A percentile compares a stretch with the other conserved stretches of the same genome.
phyloP scores from a whole-genome alignment of 2,797 vertebrate species.

The Leuciscus waleckii region DNA sequence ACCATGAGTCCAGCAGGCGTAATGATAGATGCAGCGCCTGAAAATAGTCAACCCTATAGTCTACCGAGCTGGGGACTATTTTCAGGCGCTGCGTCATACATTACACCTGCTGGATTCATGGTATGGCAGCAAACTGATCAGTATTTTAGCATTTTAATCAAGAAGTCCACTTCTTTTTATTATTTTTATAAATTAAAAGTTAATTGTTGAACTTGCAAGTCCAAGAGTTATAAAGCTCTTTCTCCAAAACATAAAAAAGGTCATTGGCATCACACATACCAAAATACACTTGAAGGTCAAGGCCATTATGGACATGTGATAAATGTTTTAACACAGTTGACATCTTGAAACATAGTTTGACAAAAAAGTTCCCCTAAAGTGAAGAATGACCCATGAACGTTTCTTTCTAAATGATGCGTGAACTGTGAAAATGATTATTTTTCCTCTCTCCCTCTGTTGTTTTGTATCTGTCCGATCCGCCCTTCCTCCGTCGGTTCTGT shows the following conservation, averaged over 20 bases:
- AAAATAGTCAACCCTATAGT: too few relatives aligned
- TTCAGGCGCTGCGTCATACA: too few relatives aligned
- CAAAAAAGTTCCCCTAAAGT: not conserved
- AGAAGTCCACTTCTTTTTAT: not conserved
- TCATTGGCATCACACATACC: not conserved
- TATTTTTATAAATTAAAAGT: not conserved
- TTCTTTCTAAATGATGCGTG: not conserved
- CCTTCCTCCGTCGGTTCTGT: constrained; percentile 20
- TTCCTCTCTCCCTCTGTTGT: constrained; percentile 16
- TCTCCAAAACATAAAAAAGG: not conserved
- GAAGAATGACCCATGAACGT: not conserved
- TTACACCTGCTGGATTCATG: too few relatives aligned
- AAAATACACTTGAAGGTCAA: not conserved
- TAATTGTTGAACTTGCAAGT: not conserved
- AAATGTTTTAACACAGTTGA: not conserved
- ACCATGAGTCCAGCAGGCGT: too few relatives aligned
- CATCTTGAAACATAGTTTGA: not conserved
- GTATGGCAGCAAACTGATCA: not conserved
- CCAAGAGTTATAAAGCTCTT: not conserved
- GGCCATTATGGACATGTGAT: not conserved
- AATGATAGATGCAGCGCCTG: too few relatives aligned
- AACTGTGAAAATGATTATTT: constrained; percentile 12
- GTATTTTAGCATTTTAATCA: not conserved
- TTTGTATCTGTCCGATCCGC: not conserved
- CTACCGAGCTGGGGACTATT: too few relatives aligned